Evolutionary conservation across 1,140 invertebrate genomes (phyloP), one percentile per base, ranked within the genome.

Genomic region (Sitodiplosis mosellana): DNA sequence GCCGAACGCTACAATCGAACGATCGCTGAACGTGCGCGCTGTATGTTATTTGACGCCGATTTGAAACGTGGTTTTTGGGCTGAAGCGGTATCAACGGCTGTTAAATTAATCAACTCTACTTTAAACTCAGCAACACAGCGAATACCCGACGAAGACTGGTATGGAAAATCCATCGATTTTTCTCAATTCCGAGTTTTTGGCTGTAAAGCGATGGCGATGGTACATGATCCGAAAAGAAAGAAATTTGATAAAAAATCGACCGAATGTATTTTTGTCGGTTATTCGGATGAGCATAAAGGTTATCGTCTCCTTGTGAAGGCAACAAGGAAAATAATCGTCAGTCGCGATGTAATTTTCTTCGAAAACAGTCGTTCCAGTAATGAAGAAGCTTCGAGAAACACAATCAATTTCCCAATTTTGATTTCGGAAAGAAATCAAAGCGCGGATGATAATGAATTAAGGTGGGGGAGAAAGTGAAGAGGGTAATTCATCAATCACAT

Each of bases 21-120:
- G 27, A 51, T 59, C 33, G 36, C 56, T 20, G 58, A 61, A 46
- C 47, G 47, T 27, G 51, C 51, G 8, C 52, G 56, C 19, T 50
- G 50, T 27, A 59, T 68, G 59, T 43, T 70, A 17, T 41, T 52
- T 17, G 62, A 63, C 42, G 54, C 59, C 34, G 51, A 57, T 2
- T 49, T 69, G 38, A 15, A 42, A 7, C 58, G 59, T 18, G 49
- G 48, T 14, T 66, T 59, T 52, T 72, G 69, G 69, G 65, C 60
- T 11, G 69, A 70, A 53, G 62, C 67, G 1, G 47, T 60, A 2
- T 49, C 53, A 6, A 65, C 59, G 6, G 64, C 67, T 7, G 56
- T 57, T 10, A 68, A 68, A 49, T 47, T 70, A 8, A 59, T 57
- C 36, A 71, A 71, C 46, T 50, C 60, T 37, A 12, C 45, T 7